These are phyloP conservation scores for Eubasilissa regina DNA, from an alignment of 1,140 invertebrate genomes.

Conservation along the genomic window DNA sequence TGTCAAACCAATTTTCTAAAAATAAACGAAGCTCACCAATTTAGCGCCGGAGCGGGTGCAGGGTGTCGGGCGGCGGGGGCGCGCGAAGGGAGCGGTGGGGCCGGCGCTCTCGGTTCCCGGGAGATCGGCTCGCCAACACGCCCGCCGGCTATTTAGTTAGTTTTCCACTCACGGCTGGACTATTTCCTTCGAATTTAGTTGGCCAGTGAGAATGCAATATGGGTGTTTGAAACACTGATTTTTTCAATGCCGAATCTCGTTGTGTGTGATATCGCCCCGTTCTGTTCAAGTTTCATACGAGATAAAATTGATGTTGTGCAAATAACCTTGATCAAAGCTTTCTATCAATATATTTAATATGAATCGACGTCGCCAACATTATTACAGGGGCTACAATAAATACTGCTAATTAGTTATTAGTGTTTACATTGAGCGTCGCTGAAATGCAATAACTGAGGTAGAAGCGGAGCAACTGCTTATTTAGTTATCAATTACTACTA, in stretches of 20 bases:
- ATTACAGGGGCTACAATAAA: too few relatives aligned
- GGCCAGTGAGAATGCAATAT: slow-evolving; percentile 26
- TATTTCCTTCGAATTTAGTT: slow-evolving; percentile 31
- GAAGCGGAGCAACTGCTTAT: too few relatives aligned
- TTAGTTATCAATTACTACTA: too few relatives aligned
- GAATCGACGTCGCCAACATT: too few relatives aligned
- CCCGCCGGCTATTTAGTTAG: slow-evolving; percentile 36
- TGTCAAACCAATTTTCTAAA: slow-evolving; percentile 58
- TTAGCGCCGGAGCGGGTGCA: slow-evolving; percentile 29
- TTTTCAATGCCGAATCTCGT: not conserved
- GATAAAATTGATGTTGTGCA: too few relatives aligned
- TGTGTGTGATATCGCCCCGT: not conserved
- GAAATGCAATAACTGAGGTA: too few relatives aligned
- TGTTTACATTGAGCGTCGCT: too few relatives aligned
- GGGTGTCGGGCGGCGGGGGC: not conserved
- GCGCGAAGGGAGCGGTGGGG: too few relatives aligned
- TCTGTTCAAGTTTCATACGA: too few relatives aligned
- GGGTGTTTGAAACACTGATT: slow-evolving; percentile 21
- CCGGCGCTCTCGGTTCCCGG: not conserved
- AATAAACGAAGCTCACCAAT: slow-evolving; percentile 51
- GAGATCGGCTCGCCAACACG: not conserved
- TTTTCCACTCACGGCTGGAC: slow-evolving; percentile 36
- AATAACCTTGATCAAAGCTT: too few relatives aligned
- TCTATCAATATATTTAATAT: too few relatives aligned
- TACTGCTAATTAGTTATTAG: too few relatives aligned